phyloP scores from a whole-genome alignment of 2,888 invertebrate genomes.

The Orgyia antiqua region DNA sequence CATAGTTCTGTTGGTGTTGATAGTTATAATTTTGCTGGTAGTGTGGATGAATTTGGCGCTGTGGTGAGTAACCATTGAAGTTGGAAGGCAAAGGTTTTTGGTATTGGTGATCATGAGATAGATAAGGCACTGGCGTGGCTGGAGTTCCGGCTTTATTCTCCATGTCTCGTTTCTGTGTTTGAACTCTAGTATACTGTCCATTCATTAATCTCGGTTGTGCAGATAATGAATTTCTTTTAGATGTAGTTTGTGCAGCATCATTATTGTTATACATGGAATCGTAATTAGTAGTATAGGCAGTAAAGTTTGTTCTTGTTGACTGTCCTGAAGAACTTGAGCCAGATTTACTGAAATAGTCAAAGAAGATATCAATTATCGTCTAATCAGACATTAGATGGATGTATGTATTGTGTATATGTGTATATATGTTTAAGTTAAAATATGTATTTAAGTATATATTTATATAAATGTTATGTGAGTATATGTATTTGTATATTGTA shows the following conservation, averaged over 20 bases:
- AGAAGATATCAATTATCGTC: neutral
- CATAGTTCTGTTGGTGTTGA: conserved; percentile 60
- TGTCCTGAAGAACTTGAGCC: conserved; percentile 72
- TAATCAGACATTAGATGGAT: neutral
- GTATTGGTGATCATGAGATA: conserved; percentile 68
- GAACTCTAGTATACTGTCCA: conserved; percentile 60
- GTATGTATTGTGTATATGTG: too few species aligned
- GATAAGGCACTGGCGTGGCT: conserved; percentile 51
- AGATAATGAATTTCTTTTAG: conserved; percentile 60
- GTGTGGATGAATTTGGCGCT: conserved; percentile 53
- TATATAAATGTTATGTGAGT: too few species aligned
- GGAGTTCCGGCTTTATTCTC: conserved; percentile 43
- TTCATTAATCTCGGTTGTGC: conserved; percentile 53
- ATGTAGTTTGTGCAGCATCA: conserved; percentile 52
- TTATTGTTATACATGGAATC: conserved; percentile 69
- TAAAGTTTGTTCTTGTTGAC: conserved; percentile 67
- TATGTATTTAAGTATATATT: too few species aligned
- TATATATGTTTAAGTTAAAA: too few species aligned
- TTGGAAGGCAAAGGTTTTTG: conserved; percentile 54
- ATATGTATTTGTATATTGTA: too few species aligned
- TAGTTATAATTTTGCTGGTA: conserved; percentile 64
- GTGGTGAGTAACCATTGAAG: conserved; percentile 63
- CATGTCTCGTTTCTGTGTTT: conserved; percentile 47
- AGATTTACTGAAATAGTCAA: conserved; percentile 60
- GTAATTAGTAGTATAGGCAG: conserved; percentile 65